phyloP scores from a whole-genome alignment of 2,888 invertebrate genomes.

The Ischnura elegans region DNA sequence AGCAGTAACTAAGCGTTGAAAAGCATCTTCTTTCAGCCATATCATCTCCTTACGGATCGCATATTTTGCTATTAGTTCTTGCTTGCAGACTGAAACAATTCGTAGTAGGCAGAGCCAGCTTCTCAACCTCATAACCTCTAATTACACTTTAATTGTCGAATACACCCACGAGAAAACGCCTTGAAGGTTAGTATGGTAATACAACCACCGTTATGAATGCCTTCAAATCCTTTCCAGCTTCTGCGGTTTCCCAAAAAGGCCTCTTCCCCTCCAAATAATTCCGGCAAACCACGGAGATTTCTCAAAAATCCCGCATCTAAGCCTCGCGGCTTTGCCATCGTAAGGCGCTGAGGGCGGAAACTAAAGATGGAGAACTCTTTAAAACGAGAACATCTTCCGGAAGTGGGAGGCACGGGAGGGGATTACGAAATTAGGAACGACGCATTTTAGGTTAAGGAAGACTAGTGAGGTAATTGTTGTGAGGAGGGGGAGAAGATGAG shows the following conservation, averaged over 20 bases:
- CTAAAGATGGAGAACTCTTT: neutral
- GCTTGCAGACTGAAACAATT: no score
- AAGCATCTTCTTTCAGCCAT: no score
- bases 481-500: neutral
- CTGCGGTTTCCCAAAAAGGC: neutral
- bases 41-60: no score
- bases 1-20: no score
- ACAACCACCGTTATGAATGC: neutral
- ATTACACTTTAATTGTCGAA: no score
- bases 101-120: no score
- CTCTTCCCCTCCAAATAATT: neutral
- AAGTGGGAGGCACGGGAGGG: neutral
- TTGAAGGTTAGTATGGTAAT: neutral
- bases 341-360: neutral
- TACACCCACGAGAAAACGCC: neutral
- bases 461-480: neutral
- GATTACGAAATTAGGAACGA: neutral
- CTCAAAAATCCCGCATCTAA: neutral
- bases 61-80: no score
- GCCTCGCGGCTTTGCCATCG: neutral
- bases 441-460: neutral
- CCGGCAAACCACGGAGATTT: neutral
- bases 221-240: neutral
- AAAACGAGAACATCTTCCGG: neutral
- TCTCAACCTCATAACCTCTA: no score